Evolutionary conservation across 2,888 invertebrate species (phyloP).

Genomic region (Apamea epomidion): DNA sequence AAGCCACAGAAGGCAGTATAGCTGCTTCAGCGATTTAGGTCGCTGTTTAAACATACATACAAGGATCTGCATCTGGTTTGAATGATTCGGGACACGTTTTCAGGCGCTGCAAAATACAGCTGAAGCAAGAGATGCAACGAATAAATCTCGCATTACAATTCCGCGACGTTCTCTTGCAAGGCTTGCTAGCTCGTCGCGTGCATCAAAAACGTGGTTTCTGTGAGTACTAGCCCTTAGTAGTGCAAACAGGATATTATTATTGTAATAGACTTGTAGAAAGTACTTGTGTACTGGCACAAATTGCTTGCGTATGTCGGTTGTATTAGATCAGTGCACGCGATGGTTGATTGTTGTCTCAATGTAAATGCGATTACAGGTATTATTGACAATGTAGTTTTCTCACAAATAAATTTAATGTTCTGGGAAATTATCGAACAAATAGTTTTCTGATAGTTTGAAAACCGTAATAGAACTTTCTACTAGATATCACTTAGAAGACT

Average conservation of each 20-base stretch:
- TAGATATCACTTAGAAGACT: too few species aligned
- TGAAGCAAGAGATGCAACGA: background rate
- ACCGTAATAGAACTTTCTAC: background rate
- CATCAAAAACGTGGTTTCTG: background rate
- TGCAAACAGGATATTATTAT: slow-evolving; percentile 55
- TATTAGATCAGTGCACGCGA: slow-evolving; percentile 57
- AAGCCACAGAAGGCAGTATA: background rate
- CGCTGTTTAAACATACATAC: background rate
- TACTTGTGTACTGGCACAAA: slow-evolving; percentile 50
- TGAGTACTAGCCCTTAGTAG: slow-evolving; percentile 13
- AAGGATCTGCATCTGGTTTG: background rate
- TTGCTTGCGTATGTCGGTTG: slow-evolving; percentile 34
- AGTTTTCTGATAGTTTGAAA: background rate
- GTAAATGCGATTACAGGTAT: slow-evolving; percentile 11
- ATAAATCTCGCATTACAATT: slow-evolving; percentile 11
- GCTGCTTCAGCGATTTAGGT: background rate
- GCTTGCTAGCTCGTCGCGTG: slow-evolving; percentile 18
- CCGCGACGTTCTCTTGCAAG: background rate
- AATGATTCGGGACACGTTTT: slow-evolving; percentile 30
- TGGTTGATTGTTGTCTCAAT: slow-evolving; percentile 23
- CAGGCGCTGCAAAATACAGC: slow-evolving; percentile 15
- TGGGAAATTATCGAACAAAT: background rate
- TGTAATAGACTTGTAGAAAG: slow-evolving; percentile 47
- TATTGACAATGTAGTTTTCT: slow-evolving; percentile 16
- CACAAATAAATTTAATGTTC: background rate